phyloP scores from a whole-genome alignment of 2,113 vertebrate genomes.

The Progne subis region DNA sequence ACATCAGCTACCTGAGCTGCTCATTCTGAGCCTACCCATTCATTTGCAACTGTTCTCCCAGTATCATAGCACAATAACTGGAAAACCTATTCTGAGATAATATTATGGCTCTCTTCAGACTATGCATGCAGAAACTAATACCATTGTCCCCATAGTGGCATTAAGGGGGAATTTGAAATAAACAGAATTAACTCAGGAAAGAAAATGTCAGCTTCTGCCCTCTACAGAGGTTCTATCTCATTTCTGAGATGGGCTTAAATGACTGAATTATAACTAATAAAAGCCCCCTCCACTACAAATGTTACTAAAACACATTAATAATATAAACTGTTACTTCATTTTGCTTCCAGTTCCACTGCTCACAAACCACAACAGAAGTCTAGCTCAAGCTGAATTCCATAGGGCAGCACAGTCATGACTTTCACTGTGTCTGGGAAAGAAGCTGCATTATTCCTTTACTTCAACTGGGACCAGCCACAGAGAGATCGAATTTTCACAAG shows the following conservation, averaged over 20 bases:
- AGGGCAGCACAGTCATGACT: fast-evolving
- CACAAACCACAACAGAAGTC: not conserved
- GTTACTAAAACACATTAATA: not conserved
- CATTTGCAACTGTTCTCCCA: not conserved
- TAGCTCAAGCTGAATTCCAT: not conserved
- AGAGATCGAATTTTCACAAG: fast-evolving
- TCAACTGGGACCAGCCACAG: not conserved
- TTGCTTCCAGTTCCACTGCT: not conserved
- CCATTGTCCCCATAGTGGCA: not conserved
- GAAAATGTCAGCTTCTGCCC: not conserved
- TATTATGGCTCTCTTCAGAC: not conserved
- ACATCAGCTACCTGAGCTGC: not conserved
- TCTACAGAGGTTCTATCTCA: not conserved
- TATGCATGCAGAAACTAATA: not conserved
- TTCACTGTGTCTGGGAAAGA: not conserved
- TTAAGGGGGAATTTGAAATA: not conserved
- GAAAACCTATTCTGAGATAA: not conserved
- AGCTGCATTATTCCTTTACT: not conserved
- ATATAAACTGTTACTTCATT: not conserved
- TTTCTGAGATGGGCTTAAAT: not conserved
- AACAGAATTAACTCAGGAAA: not conserved
- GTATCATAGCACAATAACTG: not conserved
- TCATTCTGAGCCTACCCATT: not conserved
- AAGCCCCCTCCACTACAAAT: fast-evolving
- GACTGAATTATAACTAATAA: not conserved